A percentile compares a stretch with the other conserved stretches of the same genome.
phyloP scores from a whole-genome alignment of 2,888 invertebrate genomes.

The Nomada lathburiana region DNA sequence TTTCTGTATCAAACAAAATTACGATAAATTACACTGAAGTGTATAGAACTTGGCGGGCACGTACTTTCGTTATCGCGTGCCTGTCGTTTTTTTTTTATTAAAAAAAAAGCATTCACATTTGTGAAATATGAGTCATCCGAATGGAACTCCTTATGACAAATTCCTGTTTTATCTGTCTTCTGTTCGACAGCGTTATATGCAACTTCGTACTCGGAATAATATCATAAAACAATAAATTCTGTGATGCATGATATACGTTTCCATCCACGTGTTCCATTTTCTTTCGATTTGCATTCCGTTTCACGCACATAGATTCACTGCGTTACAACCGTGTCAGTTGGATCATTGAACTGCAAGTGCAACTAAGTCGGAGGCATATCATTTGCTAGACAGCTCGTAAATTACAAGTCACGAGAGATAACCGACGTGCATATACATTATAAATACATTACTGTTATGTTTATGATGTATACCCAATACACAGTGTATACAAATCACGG shows the following conservation, averaged over 20 bases:
- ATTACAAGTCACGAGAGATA: conserved; percentile 41
- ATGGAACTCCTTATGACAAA: background rate
- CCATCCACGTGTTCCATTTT: conserved; percentile 19
- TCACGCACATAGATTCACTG: background rate
- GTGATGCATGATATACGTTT: conserved; percentile 4
- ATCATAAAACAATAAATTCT: conserved; percentile 30
- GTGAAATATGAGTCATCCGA: background rate
- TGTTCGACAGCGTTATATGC: background rate
- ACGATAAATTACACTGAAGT: too few species aligned
- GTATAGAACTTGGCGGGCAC: too few species aligned
- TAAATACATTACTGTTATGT: conserved; percentile 6
- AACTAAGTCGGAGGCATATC: conserved; percentile 34
- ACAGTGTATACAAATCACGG: background rate
- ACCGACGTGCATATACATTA: background rate
- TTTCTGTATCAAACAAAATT: too few species aligned
- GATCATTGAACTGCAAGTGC: conserved; percentile 50
- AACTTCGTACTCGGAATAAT: background rate
- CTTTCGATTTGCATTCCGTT: conserved; percentile 14
- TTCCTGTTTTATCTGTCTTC: background rate
- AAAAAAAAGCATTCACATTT: conserved; percentile 32
- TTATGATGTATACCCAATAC: background rate
- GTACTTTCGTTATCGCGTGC: too few species aligned
- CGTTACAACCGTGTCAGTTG: conserved; percentile 27
- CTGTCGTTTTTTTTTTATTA: conserved; percentile 11
- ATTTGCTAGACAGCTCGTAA: conserved; percentile 39